These are phyloP conservation scores for Cheilosia vernalis DNA, from an alignment of 2,888 invertebrate species.

Conservation along the genomic window DNA sequence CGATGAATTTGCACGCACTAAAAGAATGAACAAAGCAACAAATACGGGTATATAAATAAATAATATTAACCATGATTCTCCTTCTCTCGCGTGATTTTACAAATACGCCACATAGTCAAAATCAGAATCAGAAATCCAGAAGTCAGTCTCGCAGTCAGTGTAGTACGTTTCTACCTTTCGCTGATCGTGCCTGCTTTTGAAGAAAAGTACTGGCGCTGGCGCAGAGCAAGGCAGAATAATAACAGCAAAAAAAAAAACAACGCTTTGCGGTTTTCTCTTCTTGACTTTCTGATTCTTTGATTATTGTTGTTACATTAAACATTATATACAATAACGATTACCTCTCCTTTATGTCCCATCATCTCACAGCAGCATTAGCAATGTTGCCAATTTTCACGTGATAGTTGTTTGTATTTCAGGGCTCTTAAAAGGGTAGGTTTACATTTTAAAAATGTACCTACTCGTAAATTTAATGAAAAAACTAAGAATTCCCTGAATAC, in stretches of 20 bases:
- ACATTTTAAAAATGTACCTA: no score
- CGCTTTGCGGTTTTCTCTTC: constrained; percentile 64
- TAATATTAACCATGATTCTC: constrained; percentile 68
- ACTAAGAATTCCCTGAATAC: no score
- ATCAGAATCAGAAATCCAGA: not conserved
- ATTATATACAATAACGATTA: constrained; percentile 65
- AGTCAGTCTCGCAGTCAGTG: constrained; percentile 1
- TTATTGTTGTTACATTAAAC: constrained; percentile 68
- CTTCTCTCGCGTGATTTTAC: constrained; percentile 69
- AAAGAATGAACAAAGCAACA: constrained; percentile 44
- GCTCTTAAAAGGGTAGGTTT: not conserved
- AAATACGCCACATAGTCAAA: constrained; percentile 50
- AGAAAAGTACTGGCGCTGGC: constrained; percentile 37
- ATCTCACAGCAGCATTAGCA: constrained; percentile 23
- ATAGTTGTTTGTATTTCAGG: not conserved
- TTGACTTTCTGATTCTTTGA: constrained; percentile 69
- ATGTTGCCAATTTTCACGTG: constrained; percentile 44
- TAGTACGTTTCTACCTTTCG: constrained; percentile 41
- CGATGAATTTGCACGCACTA: constrained; percentile 46
- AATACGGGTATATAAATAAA: constrained; percentile 44
- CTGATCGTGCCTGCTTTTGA: constrained; percentile 24
- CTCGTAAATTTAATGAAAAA: not conserved
- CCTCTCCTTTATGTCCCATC: constrained; percentile 14
- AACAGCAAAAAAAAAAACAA: constrained; percentile 19
- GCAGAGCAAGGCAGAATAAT: constrained; percentile 21